Percentiles rank a stretch among this genome's conserved stretches.
phyloP scores from a whole-genome alignment of 2,113 vertebrate species.

The Stigmatopora nigra region DNA sequence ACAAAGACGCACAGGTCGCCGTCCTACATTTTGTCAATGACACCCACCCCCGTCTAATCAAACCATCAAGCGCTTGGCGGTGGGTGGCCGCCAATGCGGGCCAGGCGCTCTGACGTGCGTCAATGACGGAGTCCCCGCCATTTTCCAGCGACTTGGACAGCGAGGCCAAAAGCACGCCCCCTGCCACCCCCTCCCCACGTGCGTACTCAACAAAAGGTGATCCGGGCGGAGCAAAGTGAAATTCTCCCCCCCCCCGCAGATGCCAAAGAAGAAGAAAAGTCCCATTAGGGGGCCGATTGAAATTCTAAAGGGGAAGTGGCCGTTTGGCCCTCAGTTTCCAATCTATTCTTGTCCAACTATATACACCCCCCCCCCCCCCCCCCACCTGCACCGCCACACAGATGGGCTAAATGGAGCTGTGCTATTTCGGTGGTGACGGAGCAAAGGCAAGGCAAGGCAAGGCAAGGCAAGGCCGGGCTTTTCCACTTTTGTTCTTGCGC shows the following conservation, averaged over 20 bases:
- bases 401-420: conserved; percentile 47
- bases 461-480: conserved; percentile 19
- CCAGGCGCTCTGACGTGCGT: too few species aligned
- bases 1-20: neutral
- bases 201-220: conserved; percentile 7
- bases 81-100: too few species aligned
- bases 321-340: conserved; percentile 38
- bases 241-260: conserved; percentile 14
- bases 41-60: neutral
- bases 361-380: too few species aligned
- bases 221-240: conserved; percentile 3
- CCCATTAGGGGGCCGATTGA: conserved; percentile 54
- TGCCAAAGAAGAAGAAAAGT: conserved; percentile 46
- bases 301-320: conserved; percentile 50
- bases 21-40: neutral
- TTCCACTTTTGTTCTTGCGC: conserved; percentile 15
- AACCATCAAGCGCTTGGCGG: too few species aligned
- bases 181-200: neutral
- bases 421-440: conserved; percentile 51
- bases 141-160: too few species aligned
- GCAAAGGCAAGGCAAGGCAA: conserved; percentile 31
- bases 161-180: too few species aligned
- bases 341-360: conserved; percentile 64
- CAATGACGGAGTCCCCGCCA: neutral
- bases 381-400: conserved; percentile 23